Base-by-base conservation (phyloP, 2,113 vertebrate species). In the Zootoca vivipara region DNA sequence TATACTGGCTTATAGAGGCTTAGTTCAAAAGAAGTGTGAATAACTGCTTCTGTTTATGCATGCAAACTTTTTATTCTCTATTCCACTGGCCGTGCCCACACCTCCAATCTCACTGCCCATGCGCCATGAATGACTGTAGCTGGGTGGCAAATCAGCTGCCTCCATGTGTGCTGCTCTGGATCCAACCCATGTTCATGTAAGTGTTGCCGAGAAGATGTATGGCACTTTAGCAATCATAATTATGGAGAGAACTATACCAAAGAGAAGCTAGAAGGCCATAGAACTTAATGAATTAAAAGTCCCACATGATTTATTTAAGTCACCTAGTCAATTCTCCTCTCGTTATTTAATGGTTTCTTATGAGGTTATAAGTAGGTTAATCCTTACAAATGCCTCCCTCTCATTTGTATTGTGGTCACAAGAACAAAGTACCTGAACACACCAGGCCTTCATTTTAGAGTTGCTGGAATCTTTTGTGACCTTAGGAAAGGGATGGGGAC, bases 261-360 rank as follows among this genome's bases (percentile, higher is more conserved):
- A 84, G 24, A 35, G 40, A 89, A 62, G 56, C 33, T 22, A 84
- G 70, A 13, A n/a, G 67, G 52, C 10, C 0, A 1, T 24, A 20
- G 52, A 58, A 18, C 15, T 26, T 33, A 26, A 79, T 58, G 13
- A 89, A 62, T 38, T 56, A 24, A 0, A 0, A 26, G 3, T 15
- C 6, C 78, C 18, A 78, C 74, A 78, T 89, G 87, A 26, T 58
- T 86, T 84, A 1, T 75, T 52, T 42, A 69, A 69, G 83, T 86
- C 52, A 26, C 74, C 70, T 77, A 67, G 38, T 85, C 79, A 78
- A 52, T 2, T 0, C 0, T 0, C 40, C 75, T 56, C 77, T 56
- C 42, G 2, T 83, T 20, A 91, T 22, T n/a, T 64, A 86, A 30
- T 69, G 42, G n/a, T 64, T 75, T 72, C 40, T 40, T 62, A 7